Evolutionary conservation across 2,113 vertebrate genomes (phyloP), one percentile per base, ranked within the genome.

Genomic region (Hymenochirus boettgeri): DNA sequence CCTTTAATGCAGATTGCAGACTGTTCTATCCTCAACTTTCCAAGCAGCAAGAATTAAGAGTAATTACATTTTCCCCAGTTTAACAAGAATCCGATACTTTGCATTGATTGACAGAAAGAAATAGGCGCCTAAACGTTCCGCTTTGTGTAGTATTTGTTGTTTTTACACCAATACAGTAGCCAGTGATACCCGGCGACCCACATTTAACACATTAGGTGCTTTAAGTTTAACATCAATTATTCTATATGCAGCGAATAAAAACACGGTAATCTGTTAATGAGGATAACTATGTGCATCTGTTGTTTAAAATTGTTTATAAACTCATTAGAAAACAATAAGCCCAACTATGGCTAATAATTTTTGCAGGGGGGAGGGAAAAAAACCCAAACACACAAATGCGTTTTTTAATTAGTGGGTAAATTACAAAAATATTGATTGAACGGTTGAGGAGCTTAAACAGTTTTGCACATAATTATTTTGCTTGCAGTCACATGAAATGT

Each of bases 301-400:
- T 69, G 65, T 60, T 58, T 27, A 59, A 69, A 60, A 69, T 69
- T 69, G 60, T 69, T 69, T 69, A 69, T 69, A 69, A 69, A 69
- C 65, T 69, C 65, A 69, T 69, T 60, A 69, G 33, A 24, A 6
- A 26, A 69, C 24, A 29, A 8, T 60, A 69, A 53, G 57, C 48
- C 27, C 33, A 59, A 51, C 48, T 35, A 60, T 69, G 17, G 65
- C 47, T 45, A 45, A 69, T 60, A 59, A 60, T 69, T 60, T 60
- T 53, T 39, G 31, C 25, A 52, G 35, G 46, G n/a, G n/a, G n/a
- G n/a, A n/a, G n/a, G n/a, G n/a, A n/a, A n/a, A 24, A 23, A 13
- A 45, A 59, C 51, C n/a, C n/a, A n/a, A n/a, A 58, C 51, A 69
- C 39, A 24, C 39, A 65, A 69, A 69, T 69, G 31, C 24, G 21